Evolutionary conservation across 1,140 invertebrate species (phyloP).

Genomic region (Cyclargus thomasi): DNA sequence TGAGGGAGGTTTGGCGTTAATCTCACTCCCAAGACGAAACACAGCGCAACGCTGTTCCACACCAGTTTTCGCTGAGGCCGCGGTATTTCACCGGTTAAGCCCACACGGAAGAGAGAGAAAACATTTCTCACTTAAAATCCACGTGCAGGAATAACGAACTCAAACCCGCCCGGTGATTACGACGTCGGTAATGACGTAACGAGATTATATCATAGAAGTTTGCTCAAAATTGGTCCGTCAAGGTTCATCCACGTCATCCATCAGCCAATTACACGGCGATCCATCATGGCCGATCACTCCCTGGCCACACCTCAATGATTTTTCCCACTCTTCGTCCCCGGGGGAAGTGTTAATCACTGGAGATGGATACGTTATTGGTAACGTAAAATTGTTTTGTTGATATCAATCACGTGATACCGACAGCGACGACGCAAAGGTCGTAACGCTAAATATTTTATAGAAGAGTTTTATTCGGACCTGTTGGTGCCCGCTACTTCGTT

Average conservation of each 20-base stretch:
- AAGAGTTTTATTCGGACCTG: too few relatives aligned
- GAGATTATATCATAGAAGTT: constrained; percentile 14
- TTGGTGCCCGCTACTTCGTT: too few relatives aligned
- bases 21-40: too few relatives aligned
- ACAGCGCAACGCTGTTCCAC: too few relatives aligned
- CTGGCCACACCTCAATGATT: constrained; percentile 54
- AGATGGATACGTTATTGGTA: constrained; percentile 26
- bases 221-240: constrained; percentile 17
- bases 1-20: too few relatives aligned
- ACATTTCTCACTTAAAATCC: too few relatives aligned
- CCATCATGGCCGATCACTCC: constrained; percentile 76
- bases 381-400: not conserved
- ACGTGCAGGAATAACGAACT: not conserved
- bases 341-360: constrained; percentile 65
- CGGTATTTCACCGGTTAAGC: too few relatives aligned
- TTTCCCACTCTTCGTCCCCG: constrained; percentile 54
- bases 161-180: not conserved
- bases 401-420: constrained; percentile 1
- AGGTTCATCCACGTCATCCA: constrained; percentile 64
- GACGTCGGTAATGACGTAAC: constrained; percentile 1
- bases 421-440: not conserved
- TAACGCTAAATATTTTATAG: too few relatives aligned
- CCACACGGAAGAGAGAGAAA: too few relatives aligned
- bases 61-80: too few relatives aligned
- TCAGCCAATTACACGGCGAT: constrained; percentile 79